Evolutionary conservation across 30 jellyfish, hydroid and myxozoan genomes (phyloP), one percentile per base, ranked within the genome.

Genomic region (Aurelia aurita complex sp. Pacific): DNA sequence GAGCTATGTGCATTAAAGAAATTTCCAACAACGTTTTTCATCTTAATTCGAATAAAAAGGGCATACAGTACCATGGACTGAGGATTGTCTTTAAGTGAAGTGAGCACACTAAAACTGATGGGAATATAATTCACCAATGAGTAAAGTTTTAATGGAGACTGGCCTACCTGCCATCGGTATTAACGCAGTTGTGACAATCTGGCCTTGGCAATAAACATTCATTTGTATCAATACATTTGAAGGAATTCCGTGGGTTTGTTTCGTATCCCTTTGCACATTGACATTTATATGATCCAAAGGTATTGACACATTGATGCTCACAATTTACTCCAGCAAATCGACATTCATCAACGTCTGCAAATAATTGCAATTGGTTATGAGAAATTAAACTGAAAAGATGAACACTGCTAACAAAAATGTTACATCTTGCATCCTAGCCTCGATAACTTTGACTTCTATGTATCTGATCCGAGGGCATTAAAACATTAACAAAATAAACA

Each of bases 101-200:
- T 40, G 1, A 40, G 52, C 9, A 40, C 52, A 40, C 52, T 40
- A 2, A 3, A 40, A 40, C 6, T 40, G 52, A 40, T 40, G 52
- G 8, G 6, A 40, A 40, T 0, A 40, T 0, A 1, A 2, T 43
- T 46, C 8, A 46, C 2, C 57, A 9, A 46, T 46, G 57, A 46
- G 12, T 46, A 46, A 46, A 9, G 29, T 46, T 46, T 46, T 2
- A 46, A 46, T 46, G 2, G 57, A 46, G 2, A 6, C 15, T 4
- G 57, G 57, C 57, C 16, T 57, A 91, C 98, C 98, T 88, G 67
- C 98, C 98, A 17, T 43, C 76, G 40, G 97, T 92, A 70, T 92
- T 92, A 2, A 80, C 69, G 68, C 98, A 92, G 16, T 81, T 65
- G 62, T 64, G 88, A 64, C 98, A 92, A 42, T 86, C 97, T 19